Base-by-base conservation (phyloP, 92 coral and sea anemone species). In the Virgularia gustaviana region DNA sequence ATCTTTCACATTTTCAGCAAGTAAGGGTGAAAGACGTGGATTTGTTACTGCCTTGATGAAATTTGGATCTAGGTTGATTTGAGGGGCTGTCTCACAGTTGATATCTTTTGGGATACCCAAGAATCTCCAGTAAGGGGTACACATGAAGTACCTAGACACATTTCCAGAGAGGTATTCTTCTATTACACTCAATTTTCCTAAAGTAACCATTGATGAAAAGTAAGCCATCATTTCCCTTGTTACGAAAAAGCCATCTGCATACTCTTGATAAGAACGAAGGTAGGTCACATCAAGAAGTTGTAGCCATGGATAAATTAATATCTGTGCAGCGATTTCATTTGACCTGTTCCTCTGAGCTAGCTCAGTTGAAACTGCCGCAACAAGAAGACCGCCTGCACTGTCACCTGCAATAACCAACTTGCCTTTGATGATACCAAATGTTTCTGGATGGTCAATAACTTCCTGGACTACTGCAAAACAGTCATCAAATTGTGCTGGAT, bases 341-440 rank as follows among this genome's bases (percentile, higher is more conserved):
- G 38, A 43, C 27, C 75, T 68, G 44, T 68, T 68, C 52, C 87
- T 89, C 57, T 78, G 38, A 1, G 96, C 96, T 9, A 94, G 81
- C 35, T 75, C 70, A 73, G 77, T 90, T 38, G 96, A 58, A 22
- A 94, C 90, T 25, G 90, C 99, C 0, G 99, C 96, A 57, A 96
- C 87, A 33, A 89, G 55, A 63, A 84, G 88, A 2, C 99, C 99
- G 0, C 99, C 99, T 27, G 96, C 94, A 74, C 99, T 94, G 61
- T 94, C 99, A 1, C 99, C 96, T 27, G 73, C 90, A 7, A 94
- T 15, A 67, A 85, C 81, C 47, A 94, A 76, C n/a, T 79, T 83
- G 41, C 81, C 59, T 43, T 82, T 70, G 38, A 89, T 85, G 9
- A 89, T 84, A n/a, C 96, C 96, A 86, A 84, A 81, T 30, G 65